Evolutionary conservation across 2,113 vertebrate genomes (phyloP).

Genomic region (Eira barbara): DNA sequence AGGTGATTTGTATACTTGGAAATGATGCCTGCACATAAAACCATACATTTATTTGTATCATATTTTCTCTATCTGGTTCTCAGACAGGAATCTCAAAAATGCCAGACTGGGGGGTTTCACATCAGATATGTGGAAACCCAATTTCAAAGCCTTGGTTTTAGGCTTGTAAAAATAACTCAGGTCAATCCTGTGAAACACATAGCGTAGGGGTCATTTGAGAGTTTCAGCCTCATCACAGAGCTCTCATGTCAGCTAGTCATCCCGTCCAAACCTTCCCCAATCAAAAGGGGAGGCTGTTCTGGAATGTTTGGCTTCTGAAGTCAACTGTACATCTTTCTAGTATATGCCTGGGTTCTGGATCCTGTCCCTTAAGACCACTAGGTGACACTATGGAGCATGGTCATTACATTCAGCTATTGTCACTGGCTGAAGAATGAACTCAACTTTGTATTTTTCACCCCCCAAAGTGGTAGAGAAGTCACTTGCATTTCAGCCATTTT

Average conservation of each 20-base stretch:
- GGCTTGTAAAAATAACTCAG: not conserved
- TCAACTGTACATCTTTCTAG: not conserved
- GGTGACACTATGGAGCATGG: slow-evolving; percentile 33
- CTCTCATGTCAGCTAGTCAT: not conserved
- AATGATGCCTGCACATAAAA: not conserved
- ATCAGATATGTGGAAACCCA: not conserved
- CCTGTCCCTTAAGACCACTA: not conserved
- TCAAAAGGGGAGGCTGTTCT: not conserved
- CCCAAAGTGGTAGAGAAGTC: not conserved
- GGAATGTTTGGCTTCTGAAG: not conserved
- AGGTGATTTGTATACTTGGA: not conserved
- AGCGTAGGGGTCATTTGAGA: too few species aligned
- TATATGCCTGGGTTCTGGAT: not conserved
- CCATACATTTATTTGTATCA: not conserved
- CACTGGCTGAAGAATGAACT: not conserved
- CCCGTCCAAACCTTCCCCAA: too few species aligned
- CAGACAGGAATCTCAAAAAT: not conserved
- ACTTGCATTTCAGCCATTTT: not conserved
- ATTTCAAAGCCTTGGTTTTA: not conserved
- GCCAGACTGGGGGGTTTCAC: not conserved
- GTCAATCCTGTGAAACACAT: not conserved
- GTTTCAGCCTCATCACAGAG: not conserved
- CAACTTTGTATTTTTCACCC: not conserved
- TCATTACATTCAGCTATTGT: not conserved
- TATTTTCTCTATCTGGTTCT: not conserved